Base-by-base conservation (phyloP, 92 coral and sea anemone genomes). In the Diadumene lineata region DNA sequence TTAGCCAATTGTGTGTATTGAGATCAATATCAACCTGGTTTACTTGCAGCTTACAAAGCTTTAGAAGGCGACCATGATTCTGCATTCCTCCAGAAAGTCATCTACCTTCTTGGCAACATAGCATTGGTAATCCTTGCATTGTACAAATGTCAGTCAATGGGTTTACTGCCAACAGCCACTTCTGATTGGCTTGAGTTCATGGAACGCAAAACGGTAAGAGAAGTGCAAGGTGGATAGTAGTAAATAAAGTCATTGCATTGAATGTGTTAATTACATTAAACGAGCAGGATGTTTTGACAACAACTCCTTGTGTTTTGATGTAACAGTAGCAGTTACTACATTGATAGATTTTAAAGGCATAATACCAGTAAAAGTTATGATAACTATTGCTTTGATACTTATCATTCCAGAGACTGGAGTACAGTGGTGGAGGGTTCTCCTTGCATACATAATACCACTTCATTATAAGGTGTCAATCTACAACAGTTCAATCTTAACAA, bases 141-240 rank as follows among this genome's bases (percentile, higher is more conserved):
- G 76, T 94, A 94, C 62, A 94, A 94, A 65, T 94, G 98, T 53
- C 97, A 94, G 9, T 94, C 97, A 44, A 94, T 94, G 98, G 98
- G 98, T 28, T 74, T 94, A 29, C 69, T 94, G 46, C 98, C 98
- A 1, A 92, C 97, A 7, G 97, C 98, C 31, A 90, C 97, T 18
- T 94, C 98, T 68, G 98, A 94, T 83, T 94, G 98, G 98, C 82
- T 94, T 58, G 97, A 91, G 55, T 94, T 94, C 75, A 88, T 92
- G 86, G 98, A 92, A 44, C 89, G 94, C 67, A 94, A 87, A 80
- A 86, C 89, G 81, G 96, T 86, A 81, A 2, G 74, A 63, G 31
- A 44, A 4, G 30, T 38, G n/a, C n/a, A n/a, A n/a, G n/a, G n/a
- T n/a, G n/a, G n/a, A n/a, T n/a, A n/a, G n/a, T n/a, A n/a, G n/a